A percentile compares a stretch with the other conserved stretches of the same genome.
These are phyloP conservation scores for Amphiura filiformis DNA, from an alignment of 35 echinoderm and acorn worm species.

Conservation along the genomic window DNA sequence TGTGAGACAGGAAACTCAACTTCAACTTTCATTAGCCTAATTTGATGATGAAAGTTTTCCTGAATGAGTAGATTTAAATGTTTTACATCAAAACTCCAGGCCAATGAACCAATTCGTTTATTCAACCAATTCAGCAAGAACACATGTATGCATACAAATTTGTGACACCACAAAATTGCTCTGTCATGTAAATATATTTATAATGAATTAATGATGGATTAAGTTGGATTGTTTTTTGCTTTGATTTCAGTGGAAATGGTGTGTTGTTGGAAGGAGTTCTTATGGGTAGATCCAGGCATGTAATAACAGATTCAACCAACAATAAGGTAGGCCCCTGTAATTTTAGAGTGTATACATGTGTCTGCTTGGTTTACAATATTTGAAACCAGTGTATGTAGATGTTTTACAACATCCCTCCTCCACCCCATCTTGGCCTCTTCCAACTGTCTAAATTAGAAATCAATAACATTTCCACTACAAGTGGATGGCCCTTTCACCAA, in stretches of 20 bases:
- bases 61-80: too few species aligned
- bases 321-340: constrained; percentile 34
- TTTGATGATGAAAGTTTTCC: too few species aligned
- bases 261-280: constrained; percentile 41
- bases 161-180: not conserved
- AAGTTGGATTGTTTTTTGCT: not conserved
- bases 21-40: too few species aligned
- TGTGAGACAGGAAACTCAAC: too few species aligned
- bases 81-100: too few species aligned
- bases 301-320: constrained; percentile 50
- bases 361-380: not conserved
- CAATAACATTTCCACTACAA: too few species aligned
- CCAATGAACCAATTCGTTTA: too few species aligned
- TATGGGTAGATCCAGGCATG: constrained; percentile 36
- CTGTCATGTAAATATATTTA: not conserved
- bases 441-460: too few species aligned
- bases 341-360: not conserved
- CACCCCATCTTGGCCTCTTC: not conserved
- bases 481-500: too few species aligned
- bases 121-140: not conserved
- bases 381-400: not conserved
- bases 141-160: not conserved
- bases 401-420: not conserved
- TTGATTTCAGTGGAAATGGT: constrained; percentile 49
- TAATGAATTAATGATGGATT: too few species aligned